Conservation (phyloP, 2,113 vertebrate species). For the Caloenas nicobarica region DNA sequence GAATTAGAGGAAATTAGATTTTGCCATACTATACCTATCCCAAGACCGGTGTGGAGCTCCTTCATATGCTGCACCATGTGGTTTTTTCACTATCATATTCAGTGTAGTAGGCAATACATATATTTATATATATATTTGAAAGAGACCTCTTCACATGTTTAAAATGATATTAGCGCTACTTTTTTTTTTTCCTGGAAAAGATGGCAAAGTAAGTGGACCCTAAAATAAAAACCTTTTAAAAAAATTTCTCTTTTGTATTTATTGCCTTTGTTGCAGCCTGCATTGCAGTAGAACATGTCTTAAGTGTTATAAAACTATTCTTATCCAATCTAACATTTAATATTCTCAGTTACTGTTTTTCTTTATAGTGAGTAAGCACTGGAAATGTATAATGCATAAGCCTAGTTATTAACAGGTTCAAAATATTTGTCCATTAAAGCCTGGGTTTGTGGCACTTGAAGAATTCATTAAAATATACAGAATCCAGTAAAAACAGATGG, state of each 20-base stretch:
- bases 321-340: neutral
- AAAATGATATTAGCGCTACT: neutral
- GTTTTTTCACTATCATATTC: neutral
- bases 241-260: neutral
- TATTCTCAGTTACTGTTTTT: neutral
- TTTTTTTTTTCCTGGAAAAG: neutral
- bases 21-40: neutral
- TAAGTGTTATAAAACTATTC: neutral
- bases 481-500: constrained; percentile 24
- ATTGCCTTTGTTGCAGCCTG: neutral
- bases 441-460: neutral
- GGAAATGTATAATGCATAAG: neutral
- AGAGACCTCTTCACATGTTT: neutral
- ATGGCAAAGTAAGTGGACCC: neutral
- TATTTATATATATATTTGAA: neutral
- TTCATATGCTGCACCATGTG: neutral
- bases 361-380: neutral
- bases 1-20: neutral
- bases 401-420: neutral
- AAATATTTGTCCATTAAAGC: constrained; percentile 22
- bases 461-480: neutral
- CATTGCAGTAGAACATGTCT: neutral
- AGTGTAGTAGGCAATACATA: neutral
- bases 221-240: neutral
- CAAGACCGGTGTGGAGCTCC: neutral